Percentiles rank a stretch among this genome's conserved stretches.
These are phyloP conservation scores for Neuroterus valhalla DNA, from an alignment of 1,140 invertebrate species.

Conservation along the genomic window DNA sequence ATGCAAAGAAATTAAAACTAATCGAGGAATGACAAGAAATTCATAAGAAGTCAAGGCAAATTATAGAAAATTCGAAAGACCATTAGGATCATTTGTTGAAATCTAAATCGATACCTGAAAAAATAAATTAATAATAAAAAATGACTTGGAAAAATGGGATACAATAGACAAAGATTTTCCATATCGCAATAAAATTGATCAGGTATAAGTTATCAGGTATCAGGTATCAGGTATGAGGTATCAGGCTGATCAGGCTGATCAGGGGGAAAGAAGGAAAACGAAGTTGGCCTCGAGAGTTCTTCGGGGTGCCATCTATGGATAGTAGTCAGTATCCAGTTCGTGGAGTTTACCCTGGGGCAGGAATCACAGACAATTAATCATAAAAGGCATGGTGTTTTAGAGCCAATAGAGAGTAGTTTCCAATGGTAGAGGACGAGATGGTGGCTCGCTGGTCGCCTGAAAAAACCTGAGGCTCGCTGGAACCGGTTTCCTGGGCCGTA, in stretches of 20 bases:
- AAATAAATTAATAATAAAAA: too few relatives aligned
- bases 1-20: too few relatives aligned
- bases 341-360: constrained; percentile 20
- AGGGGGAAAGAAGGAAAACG: background rate
- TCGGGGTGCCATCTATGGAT: constrained; percentile 44
- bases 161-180: too few relatives aligned
- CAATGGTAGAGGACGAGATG: constrained; percentile 31
- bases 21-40: too few relatives aligned
- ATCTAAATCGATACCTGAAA: too few relatives aligned
- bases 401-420: constrained; percentile 22
- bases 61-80: too few relatives aligned
- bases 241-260: background rate
- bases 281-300: constrained; percentile 6
- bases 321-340: constrained; percentile 18
- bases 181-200: too few relatives aligned
- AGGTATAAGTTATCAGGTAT: too few relatives aligned
- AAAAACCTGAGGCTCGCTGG: constrained; percentile 46
- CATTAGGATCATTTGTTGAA: too few relatives aligned
- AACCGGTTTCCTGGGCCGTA: constrained; percentile 45
- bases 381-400: constrained; percentile 36
- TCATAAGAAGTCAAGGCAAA: too few relatives aligned
- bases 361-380: constrained; percentile 53
- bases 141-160: too few relatives aligned
- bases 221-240: too few relatives aligned
- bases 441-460: constrained; percentile 31